Base-by-base conservation (phyloP, 2,888 invertebrate species). In the Drosophila fulvimacula region DNA sequence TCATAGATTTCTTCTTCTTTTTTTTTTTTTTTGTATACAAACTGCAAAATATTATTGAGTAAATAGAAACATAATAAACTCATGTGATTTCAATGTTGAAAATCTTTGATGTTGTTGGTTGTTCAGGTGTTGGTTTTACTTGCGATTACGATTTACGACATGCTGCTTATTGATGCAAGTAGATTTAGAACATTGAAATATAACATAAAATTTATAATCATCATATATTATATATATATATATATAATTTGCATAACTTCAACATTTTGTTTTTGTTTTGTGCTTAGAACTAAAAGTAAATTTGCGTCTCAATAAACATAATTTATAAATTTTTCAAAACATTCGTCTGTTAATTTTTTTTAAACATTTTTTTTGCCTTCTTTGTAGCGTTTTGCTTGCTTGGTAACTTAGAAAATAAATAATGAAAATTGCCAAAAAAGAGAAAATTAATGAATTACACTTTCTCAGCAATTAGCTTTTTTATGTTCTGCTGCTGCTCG, bases 271-370 rank as follows among this genome's bases (percentile, higher is more conserved):
- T 71, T 76, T 62, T 17, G 36, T 67, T 58, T 78, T 87, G 82
- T 80, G 83, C 83, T 83, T 83, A 83, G 13, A 83, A 85, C 81
- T 83, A 88, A 85, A 78, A 72, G 62, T 82, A 78, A 88, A 82
- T 82, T 88, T 87, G 80, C 76, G 71, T 88, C 85, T 83, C 78
- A 72, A 79, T 88, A 78, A 88, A 88, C 88, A 82, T 83, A 79
- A 73, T 77, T 72, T 51, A 74, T 53, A 15, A 41, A 60, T 55
- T 62, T 59, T 73, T 66, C 7, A 42, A 42, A 69, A 42, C 39
- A 34, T 53, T 68, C 5, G 49, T 46, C 9, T 38, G 19, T 46
- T 51, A 19, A 79, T 68, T 73, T 68, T 81, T 69, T 69, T 56
- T 62, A 44, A 57, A 55, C 32, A 48, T 69, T 73, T 81, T 81